These are phyloP conservation scores for Apis dorsata DNA, from an alignment of 1,140 invertebrate genomes.

Conservation along the genomic window DNA sequence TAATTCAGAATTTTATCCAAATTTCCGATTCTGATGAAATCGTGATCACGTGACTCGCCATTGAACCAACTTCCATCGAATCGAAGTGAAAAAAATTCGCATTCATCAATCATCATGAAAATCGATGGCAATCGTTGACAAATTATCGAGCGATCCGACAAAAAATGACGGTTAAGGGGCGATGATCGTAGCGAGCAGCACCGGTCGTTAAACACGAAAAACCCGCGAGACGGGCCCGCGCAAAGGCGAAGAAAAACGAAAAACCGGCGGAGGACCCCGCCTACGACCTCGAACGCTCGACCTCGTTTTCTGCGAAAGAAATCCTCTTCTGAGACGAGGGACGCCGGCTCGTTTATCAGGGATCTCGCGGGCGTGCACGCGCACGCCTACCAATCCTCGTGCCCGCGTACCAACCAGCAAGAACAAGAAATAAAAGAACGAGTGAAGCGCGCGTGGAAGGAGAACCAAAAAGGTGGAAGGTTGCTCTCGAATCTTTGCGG, in stretches of 20 bases:
- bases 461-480: slow-evolving; percentile 1
- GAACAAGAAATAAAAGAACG: background rate
- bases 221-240: background rate
- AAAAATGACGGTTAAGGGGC: background rate
- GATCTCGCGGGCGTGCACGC: slow-evolving; percentile 65
- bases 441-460: background rate
- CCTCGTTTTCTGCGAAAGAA: slow-evolving; percentile 68
- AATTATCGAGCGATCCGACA: background rate
- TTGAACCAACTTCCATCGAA: no score
- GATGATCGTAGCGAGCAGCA: background rate
- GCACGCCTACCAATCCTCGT: slow-evolving; percentile 67
- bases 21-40: no score
- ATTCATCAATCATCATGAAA: no score
- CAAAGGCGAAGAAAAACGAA: slow-evolving; percentile 30
- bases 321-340: slow-evolving; percentile 73
- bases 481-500: background rate
- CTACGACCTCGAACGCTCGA: slow-evolving; percentile 65
- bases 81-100: no score
- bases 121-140: background rate
- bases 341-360: slow-evolving; percentile 78
- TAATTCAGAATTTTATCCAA: no score
- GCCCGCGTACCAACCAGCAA: slow-evolving; percentile 20
- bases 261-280: slow-evolving; percentile 62
- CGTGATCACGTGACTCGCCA: no score
- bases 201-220: background rate